Conservation (phyloP, 2,113 vertebrate species). For the Leptobrachium ailaonicum region DNA sequence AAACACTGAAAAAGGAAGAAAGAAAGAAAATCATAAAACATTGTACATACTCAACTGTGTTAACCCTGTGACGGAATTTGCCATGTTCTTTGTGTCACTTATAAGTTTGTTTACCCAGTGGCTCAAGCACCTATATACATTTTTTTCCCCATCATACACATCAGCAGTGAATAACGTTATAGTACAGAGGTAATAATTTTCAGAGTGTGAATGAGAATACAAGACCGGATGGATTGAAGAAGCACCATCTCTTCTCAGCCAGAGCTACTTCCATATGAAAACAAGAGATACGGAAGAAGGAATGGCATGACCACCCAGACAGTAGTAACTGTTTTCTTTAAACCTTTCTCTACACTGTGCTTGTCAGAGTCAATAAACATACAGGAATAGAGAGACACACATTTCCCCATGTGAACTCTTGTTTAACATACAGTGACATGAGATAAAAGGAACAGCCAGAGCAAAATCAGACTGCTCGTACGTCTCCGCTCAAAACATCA, state of each 20-base stretch:
- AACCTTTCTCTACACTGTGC: not conserved
- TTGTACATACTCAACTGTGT: no score
- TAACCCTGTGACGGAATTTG: no score
- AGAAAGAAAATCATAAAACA: no score
- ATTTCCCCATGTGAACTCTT: not conserved
- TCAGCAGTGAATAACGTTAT: no score
- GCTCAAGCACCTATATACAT: no score
- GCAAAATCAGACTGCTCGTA: not conserved
- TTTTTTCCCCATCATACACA: no score
- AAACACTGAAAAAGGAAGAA: conserved; percentile 62
- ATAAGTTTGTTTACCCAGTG: no score
- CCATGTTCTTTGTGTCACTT: no score
- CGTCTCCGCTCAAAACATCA: not conserved
- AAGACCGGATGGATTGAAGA: no score
- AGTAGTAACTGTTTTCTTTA: not conserved
- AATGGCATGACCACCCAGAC: conserved; percentile 5
- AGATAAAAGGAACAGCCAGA: conserved; percentile 1
- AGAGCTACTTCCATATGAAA: not conserved
- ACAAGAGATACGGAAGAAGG: not conserved
- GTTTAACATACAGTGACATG: not conserved
- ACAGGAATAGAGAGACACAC: not conserved
- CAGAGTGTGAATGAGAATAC: no score
- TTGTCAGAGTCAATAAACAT: conserved; percentile 12
- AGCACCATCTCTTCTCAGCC: no score
- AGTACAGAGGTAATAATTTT: no score